Evolutionary conservation across 2,797 vertebrate species (phyloP).

Genomic region (Lacerta viridis): DNA sequence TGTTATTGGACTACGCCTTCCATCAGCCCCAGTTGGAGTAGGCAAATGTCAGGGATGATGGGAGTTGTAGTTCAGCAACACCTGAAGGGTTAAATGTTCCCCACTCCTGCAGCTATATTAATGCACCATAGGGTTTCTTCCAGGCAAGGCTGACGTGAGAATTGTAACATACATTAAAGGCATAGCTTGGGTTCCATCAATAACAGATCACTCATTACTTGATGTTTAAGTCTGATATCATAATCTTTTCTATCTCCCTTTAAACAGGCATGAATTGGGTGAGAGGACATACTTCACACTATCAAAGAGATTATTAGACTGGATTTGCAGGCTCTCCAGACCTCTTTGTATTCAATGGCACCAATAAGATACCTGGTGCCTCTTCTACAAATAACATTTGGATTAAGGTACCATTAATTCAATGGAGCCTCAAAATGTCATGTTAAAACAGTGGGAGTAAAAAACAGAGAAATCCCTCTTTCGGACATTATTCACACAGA

Average conservation of each 20-base stretch:
- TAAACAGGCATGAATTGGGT: conserved; percentile 24
- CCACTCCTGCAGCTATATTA: background rate
- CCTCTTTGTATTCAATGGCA: conserved; percentile 61
- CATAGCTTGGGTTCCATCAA: conserved; percentile 31
- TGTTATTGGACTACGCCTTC: too few relatives aligned
- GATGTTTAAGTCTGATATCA: conserved; percentile 48
- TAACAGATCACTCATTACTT: conserved; percentile 23
- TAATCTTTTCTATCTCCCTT: conserved; percentile 23
- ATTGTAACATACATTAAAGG: background rate
- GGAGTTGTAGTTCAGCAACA: too few relatives aligned
- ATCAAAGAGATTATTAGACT: conserved; percentile 57
- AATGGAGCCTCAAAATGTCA: conserved; percentile 68
- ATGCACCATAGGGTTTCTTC: background rate
- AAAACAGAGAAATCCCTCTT: conserved; percentile 71
- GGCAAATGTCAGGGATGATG: background rate
- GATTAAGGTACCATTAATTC: conserved; percentile 72
- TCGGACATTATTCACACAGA: conserved; percentile 57
- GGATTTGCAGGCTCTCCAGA: conserved; percentile 70
- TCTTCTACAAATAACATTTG: conserved; percentile 74
- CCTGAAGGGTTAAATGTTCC: too few relatives aligned
- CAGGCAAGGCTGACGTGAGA: background rate
- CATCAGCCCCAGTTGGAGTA: background rate
- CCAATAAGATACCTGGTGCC: conserved; percentile 61
- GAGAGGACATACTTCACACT: conserved; percentile 57
- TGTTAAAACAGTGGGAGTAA: conserved; percentile 46